Conservation (phyloP, 30 jellyfish, hydroid and myxozoan species). For the Hydra vulgaris region DNA sequence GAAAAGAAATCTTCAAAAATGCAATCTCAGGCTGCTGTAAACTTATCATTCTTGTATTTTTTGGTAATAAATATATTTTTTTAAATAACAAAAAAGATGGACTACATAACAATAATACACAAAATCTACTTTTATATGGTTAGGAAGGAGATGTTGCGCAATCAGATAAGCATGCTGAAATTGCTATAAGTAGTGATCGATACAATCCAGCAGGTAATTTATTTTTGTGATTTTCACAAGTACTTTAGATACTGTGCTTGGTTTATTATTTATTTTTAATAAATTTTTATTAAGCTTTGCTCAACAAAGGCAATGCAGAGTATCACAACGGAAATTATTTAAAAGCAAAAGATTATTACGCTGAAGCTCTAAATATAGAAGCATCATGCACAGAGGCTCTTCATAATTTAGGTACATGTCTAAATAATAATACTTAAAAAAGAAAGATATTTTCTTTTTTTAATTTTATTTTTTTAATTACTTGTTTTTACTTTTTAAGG, state of each 20-base stretch:
- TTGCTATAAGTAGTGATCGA: constrained; percentile 87
- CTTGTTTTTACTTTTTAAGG: constrained; percentile 35
- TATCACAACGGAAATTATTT: constrained; percentile 39
- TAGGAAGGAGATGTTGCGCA: constrained; percentile 93
- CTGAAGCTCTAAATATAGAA: constrained; percentile 81
- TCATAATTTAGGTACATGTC: constrained; percentile 83
- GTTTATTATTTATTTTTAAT: not conserved
- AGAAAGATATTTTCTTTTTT: no score
- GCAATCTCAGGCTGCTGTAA: constrained; percentile 99
- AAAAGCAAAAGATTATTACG: constrained; percentile 63
- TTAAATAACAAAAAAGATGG: no score
- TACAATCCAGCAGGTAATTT: constrained; percentile 97
- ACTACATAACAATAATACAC: no score
- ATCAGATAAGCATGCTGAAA: constrained; percentile 95
- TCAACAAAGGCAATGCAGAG: constrained; percentile 79
- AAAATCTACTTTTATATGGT: no score
- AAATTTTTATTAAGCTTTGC: constrained; percentile 47
- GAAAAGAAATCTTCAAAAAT: constrained; percentile 93
- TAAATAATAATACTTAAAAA: not conserved
- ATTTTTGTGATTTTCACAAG: no score
- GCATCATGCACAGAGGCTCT: constrained; percentile 97
- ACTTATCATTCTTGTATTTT: constrained; percentile 78
- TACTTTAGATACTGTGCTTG: not conserved
- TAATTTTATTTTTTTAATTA: not conserved
- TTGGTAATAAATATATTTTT: constrained; percentile 30